These are phyloP conservation scores for Camponotus pennsylvanicus DNA, from an alignment of 1,140 invertebrate species.

Conservation along the genomic window DNA sequence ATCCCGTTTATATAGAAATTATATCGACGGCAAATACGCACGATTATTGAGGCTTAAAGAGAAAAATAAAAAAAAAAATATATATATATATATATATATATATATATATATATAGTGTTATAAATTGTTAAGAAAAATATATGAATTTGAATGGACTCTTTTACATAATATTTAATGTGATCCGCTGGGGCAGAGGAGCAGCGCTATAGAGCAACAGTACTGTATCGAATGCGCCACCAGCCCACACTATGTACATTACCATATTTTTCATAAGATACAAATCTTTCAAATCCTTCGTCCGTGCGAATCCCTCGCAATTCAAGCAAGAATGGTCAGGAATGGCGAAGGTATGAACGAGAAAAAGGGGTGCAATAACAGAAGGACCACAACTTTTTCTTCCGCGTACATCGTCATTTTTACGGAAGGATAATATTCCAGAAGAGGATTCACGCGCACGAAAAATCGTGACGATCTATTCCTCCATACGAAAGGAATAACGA, in stretches of 20 bases:
- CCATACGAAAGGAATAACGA: background rate
- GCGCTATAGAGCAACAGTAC: conserved; percentile 26
- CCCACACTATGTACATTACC: conserved; percentile 64
- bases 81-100: too few relatives aligned
- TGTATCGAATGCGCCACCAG: conserved; percentile 37
- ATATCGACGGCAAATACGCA: background rate
- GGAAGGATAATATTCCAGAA: conserved; percentile 52
- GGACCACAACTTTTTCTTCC: conserved; percentile 53
- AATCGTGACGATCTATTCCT: conserved; percentile 18
- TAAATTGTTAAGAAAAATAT: background rate
- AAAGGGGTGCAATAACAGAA: conserved; percentile 57
- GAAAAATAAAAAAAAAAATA: too few relatives aligned
- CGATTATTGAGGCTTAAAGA: too few relatives aligned
- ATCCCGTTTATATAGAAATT: background rate
- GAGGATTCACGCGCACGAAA: background rate
- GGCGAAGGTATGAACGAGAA: background rate
- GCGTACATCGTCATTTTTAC: conserved; percentile 58
- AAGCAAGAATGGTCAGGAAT: conserved; percentile 42
- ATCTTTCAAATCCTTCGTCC: conserved; percentile 63
- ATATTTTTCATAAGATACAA: conserved; percentile 77
- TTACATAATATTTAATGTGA: conserved; percentile 45
- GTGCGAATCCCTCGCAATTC: conserved; percentile 64
- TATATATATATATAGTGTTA: too few relatives aligned
- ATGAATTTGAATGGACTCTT: conserved; percentile 18
- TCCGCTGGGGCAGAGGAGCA: background rate